Conservation (phyloP, 2,797 vertebrate species). For the Sebastes matsubarae region DNA sequence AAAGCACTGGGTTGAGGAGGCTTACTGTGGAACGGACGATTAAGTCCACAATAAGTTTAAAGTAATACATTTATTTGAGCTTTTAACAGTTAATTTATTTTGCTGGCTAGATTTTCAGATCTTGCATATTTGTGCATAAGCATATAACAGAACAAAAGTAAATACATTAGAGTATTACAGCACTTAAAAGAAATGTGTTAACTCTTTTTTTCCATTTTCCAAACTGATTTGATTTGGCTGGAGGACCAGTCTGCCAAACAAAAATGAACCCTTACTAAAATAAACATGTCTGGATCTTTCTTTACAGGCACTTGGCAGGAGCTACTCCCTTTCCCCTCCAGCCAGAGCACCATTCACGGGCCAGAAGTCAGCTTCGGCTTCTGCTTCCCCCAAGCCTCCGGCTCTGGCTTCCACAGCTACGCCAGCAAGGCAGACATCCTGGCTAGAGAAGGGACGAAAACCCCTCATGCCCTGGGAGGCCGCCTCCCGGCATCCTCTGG, state of each 20-base stretch:
- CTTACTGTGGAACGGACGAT: slow-evolving; percentile 1
- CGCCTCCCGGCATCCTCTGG: slow-evolving; percentile 89
- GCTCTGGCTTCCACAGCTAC: slow-evolving; percentile 67
- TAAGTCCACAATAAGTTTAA: neutral
- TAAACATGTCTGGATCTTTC: slow-evolving; percentile 68
- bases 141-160: neutral
- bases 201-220: slow-evolving; percentile 18
- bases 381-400: slow-evolving; percentile 76
- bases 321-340: slow-evolving; percentile 87
- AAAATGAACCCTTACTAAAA: slow-evolving; percentile 58
- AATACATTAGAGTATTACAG: neutral
- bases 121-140: neutral
- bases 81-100: slow-evolving; percentile 2
- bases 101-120: neutral
- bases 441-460: slow-evolving; percentile 80
- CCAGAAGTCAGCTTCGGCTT: slow-evolving; percentile 73
- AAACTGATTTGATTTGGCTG: slow-evolving; percentile 44
- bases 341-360: slow-evolving; percentile 76
- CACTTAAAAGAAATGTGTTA: slow-evolving; percentile 23
- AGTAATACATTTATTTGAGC: neutral
- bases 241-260: slow-evolving; percentile 33
- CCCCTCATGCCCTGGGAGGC: slow-evolving; percentile 93
- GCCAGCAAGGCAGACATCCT: slow-evolving; percentile 63
- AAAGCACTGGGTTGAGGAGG: slow-evolving; percentile 13
- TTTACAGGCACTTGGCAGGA: slow-evolving; percentile 78